phyloP scores from a whole-genome alignment of 2,888 invertebrate genomes.

The Rhimphoctona megacephalus region DNA sequence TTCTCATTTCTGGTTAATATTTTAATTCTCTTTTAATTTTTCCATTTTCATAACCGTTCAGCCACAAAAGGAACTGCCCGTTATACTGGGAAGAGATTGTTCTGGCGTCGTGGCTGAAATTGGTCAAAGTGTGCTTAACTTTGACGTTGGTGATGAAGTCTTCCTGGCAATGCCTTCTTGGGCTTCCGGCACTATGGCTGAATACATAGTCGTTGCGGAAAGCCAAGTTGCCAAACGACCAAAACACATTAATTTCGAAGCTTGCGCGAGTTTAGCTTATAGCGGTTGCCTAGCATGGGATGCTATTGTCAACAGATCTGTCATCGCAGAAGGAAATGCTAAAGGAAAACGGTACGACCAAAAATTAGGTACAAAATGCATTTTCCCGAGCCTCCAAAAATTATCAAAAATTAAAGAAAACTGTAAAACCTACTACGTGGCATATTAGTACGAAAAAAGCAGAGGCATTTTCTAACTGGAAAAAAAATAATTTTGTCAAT shows the following conservation, averaged over 20 bases:
- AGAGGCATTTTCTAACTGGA: no score
- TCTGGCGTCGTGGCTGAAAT: constrained; percentile 88
- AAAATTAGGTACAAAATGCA: constrained; percentile 19
- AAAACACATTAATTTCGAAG: constrained; percentile 87
- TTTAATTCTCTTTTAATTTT: constrained; percentile 21
- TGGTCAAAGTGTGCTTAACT: constrained; percentile 86
- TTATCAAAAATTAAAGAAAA: neutral
- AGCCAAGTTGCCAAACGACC: constrained; percentile 86
- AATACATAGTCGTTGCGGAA: constrained; percentile 86
- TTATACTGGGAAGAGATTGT: constrained; percentile 88
- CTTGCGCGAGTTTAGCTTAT: constrained; percentile 87
- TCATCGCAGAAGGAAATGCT: constrained; percentile 85
- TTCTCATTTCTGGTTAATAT: neutral
- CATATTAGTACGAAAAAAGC: no score
- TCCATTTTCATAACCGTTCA: constrained; percentile 72
- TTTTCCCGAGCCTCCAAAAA: constrained; percentile 8
- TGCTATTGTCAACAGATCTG: constrained; percentile 85
- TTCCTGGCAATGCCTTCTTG: constrained; percentile 87
- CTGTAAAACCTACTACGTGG: no score
- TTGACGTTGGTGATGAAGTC: constrained; percentile 88
- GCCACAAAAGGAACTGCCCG: constrained; percentile 85
- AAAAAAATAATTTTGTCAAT: no score
- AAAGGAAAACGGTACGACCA: constrained; percentile 85
- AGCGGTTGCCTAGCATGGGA: constrained; percentile 87
- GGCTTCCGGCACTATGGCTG: constrained; percentile 87